phyloP scores from a whole-genome alignment of 2,797 vertebrate genomes.

The Neopelma chrysocephalum region DNA sequence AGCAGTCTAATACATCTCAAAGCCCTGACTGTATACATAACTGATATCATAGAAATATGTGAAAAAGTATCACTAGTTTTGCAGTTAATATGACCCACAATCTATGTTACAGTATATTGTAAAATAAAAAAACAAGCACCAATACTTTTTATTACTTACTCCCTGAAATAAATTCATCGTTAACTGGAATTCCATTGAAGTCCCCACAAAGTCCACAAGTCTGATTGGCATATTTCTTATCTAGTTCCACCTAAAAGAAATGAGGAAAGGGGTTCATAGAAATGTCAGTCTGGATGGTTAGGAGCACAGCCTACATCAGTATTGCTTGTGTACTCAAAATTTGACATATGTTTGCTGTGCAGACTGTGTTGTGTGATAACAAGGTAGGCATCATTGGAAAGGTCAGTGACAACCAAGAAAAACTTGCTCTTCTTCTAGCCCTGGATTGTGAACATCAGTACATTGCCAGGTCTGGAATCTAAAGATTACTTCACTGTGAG shows the following conservation, averaged over 20 bases:
- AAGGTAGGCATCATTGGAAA: not conserved
- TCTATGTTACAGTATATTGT: not conserved
- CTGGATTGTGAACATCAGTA: not conserved
- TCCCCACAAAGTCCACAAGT: slow-evolving; percentile 83
- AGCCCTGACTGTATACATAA: not conserved
- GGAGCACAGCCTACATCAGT: not conserved
- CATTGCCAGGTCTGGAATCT: not conserved
- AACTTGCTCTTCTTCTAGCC: not conserved
- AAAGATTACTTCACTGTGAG: not conserved
- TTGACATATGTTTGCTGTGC: not conserved
- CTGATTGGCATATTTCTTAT: slow-evolving; percentile 76
- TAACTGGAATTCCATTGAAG: slow-evolving; percentile 76
- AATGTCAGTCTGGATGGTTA: not conserved
- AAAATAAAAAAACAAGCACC: not conserved
- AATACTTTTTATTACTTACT: slow-evolving; percentile 69
- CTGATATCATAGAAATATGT: not conserved
- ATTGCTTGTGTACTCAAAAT: not conserved
- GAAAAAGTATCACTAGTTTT: not conserved
- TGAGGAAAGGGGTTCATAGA: not conserved
- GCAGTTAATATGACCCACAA: not conserved
- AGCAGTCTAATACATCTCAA: not conserved
- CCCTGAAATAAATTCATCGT: slow-evolving; percentile 81
- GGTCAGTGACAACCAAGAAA: not conserved
- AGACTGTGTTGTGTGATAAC: not conserved
- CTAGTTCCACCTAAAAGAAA: slow-evolving; percentile 83